phyloP scores from a whole-genome alignment of 1,140 invertebrate genomes.

The Drosophila insularis region DNA sequence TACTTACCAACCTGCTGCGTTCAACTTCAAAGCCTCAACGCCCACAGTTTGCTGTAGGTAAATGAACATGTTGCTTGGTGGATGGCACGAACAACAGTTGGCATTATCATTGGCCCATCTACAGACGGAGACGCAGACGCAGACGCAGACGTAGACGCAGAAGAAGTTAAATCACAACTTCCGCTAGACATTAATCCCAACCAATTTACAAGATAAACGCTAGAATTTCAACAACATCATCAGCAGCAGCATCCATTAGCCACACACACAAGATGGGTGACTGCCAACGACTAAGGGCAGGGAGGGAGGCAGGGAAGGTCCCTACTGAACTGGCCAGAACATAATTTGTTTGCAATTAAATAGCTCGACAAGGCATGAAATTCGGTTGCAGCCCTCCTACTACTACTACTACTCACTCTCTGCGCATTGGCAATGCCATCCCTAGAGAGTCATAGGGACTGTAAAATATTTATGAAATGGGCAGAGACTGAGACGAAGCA shows the following conservation, averaged over 20 bases:
- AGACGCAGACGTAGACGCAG: too few species aligned
- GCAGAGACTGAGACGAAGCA: conserved; percentile 66
- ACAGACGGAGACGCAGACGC: not conserved
- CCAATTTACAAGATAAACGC: conserved; percentile 79
- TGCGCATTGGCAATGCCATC: conserved; percentile 36
- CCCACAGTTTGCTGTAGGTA: conserved; percentile 68
- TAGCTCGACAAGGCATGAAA: conserved; percentile 80
- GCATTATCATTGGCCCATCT: conserved; percentile 61
- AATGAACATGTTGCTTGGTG: conserved; percentile 60
- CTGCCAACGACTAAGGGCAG: not conserved
- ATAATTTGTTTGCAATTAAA: conserved; percentile 81
- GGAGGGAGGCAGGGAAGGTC: not conserved
- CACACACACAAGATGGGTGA: conserved; percentile 44
- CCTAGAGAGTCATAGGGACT: conserved; percentile 57
- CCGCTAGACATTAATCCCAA: conserved; percentile 78
- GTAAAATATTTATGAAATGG: conserved; percentile 77
- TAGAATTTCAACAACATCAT: conserved; percentile 79
- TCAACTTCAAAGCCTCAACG: conserved; percentile 56
- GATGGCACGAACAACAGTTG: conserved; percentile 20
- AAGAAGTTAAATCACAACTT: conserved; percentile 69
- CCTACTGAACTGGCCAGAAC: conserved; percentile 59
- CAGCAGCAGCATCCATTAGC: conserved; percentile 68
- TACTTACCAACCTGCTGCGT: conserved; percentile 25
- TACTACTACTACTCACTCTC: not conserved
- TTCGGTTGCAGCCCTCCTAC: conserved; percentile 70